A percentile compares a stretch with the other conserved stretches of the same genome.
Conservation (phyloP, 2,888 invertebrate species). For the Hecatera dysodea region DNA sequence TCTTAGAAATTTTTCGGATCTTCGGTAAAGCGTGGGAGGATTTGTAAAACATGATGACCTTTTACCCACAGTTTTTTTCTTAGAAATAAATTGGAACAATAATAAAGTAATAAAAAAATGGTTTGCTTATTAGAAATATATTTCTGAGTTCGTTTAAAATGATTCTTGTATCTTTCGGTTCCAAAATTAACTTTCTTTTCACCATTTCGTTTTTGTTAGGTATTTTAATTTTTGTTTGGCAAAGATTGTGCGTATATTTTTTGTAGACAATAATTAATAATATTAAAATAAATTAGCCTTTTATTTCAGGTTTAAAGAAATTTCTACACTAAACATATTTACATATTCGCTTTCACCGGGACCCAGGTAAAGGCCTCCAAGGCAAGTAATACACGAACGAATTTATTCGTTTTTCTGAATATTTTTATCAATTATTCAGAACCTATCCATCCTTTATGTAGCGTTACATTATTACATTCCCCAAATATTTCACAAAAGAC, state of each 20-base stretch:
- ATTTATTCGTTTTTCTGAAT: background rate
- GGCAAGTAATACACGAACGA: too few species aligned
- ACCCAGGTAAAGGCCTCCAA: too few species aligned
- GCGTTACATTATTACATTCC: background rate
- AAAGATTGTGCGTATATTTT: background rate
- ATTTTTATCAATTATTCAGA: background rate
- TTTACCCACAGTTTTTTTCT: background rate
- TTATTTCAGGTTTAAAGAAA: too few species aligned
- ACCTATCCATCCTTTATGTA: too few species aligned
- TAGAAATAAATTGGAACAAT: conserved; percentile 14
- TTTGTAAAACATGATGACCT: conserved; percentile 14
- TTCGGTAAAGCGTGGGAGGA: conserved; percentile 3
- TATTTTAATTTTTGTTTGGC: background rate
- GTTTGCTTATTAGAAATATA: background rate
- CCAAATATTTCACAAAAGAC: background rate
- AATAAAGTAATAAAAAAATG: conserved; percentile 6
- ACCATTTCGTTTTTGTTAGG: background rate
- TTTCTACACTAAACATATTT: too few species aligned
- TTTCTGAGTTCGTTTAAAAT: background rate
- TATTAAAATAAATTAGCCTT: too few species aligned
- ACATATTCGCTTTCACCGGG: too few species aligned
- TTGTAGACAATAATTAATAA: too few species aligned
- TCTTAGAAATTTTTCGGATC: conserved; percentile 2
- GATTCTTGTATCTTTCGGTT: background rate
- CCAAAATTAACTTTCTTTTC: background rate